These are phyloP conservation scores for Drosophila seclusa DNA, from an alignment of 2,888 invertebrate genomes.

Conservation along the genomic window DNA sequence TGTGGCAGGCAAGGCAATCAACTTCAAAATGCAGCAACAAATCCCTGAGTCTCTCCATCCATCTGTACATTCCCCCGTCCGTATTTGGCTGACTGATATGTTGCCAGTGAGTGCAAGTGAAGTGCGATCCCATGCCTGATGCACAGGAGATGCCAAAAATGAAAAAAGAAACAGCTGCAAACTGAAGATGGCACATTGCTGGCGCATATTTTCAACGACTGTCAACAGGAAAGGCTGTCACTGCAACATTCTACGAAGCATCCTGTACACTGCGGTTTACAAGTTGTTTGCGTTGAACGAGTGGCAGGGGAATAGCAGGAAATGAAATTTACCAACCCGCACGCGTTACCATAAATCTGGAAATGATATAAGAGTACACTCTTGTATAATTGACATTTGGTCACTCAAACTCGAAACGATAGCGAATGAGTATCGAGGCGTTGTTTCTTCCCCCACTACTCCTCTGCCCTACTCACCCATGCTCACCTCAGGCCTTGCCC, in stretches of 20 bases:
- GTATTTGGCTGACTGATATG: constrained; percentile 27
- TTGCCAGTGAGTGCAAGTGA: constrained; percentile 66
- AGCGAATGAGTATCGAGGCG: constrained; percentile 39
- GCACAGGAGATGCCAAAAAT: constrained; percentile 18
- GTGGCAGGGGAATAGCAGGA: not conserved
- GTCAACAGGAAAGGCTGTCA: constrained; percentile 75
- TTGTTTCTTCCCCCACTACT: not conserved
- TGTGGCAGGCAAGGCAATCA: constrained; percentile 66
- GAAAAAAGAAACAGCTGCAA: constrained; percentile 9
- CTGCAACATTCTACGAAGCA: constrained; percentile 41
- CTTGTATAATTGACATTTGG: constrained; percentile 77
- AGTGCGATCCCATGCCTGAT: constrained; percentile 52
- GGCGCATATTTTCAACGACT: constrained; percentile 57
- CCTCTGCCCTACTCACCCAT: too few relatives aligned
- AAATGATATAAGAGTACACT: constrained; percentile 77
- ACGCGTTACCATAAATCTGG: constrained; percentile 66
- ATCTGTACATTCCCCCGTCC: not conserved
- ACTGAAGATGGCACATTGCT: constrained; percentile 48
- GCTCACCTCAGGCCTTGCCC: constrained; percentile 2
- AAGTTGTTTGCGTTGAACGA: constrained; percentile 41
- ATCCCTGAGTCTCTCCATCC: constrained; percentile 19
- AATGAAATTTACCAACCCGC: not conserved
- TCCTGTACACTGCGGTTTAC: constrained; percentile 26
- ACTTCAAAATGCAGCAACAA: constrained; percentile 72
- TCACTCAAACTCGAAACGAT: constrained; percentile 68